Conservation (phyloP, 1,140 invertebrate genomes). For the Centruroides vittatus region DNA sequence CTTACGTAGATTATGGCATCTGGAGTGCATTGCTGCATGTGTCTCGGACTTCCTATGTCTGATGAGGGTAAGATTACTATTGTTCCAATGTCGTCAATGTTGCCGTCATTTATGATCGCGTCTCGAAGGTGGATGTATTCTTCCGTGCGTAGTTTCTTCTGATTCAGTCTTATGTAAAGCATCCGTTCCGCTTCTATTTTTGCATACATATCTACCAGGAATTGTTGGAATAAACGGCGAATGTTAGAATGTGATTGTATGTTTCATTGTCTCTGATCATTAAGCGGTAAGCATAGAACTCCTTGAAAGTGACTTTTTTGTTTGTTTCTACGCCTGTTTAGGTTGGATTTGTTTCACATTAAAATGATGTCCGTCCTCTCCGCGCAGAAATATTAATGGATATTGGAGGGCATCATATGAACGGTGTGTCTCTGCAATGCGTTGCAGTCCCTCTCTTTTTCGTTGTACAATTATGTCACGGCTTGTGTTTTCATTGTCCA, state of each 20-base stretch:
- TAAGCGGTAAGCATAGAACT: constrained; percentile 1
- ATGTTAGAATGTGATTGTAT: constrained; percentile 17
- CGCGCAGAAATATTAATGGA: too few relatives aligned
- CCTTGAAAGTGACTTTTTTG: too few relatives aligned
- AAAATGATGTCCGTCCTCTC: constrained; percentile 15
- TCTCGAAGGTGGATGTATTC: too few relatives aligned
- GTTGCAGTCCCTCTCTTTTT: constrained; percentile 16
- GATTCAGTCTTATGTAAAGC: background rate
- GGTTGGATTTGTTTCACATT: constrained; percentile 4
- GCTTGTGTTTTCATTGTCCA: constrained; percentile 24
- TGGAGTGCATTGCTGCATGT: too few relatives aligned
- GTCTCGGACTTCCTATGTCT: too few relatives aligned
- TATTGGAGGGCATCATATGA: too few relatives aligned
- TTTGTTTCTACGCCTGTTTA: background rate
- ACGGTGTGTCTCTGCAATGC: constrained; percentile 17
- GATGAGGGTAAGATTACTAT: too few relatives aligned
- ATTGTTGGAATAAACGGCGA: constrained; percentile 16
- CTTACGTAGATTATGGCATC: too few relatives aligned
- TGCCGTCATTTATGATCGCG: too few relatives aligned
- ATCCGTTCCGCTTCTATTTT: constrained; percentile 11
- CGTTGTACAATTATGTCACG: constrained; percentile 29
- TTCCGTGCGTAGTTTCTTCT: too few relatives aligned
- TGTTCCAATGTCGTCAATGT: too few relatives aligned
- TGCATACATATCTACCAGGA: constrained; percentile 11
- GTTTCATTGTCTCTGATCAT: constrained; percentile 7